A percentile compares a stretch with the other conserved stretches of the same genome.
Conservation (phyloP, 2,113 vertebrate genomes). For the Scatophagus argus region DNA sequence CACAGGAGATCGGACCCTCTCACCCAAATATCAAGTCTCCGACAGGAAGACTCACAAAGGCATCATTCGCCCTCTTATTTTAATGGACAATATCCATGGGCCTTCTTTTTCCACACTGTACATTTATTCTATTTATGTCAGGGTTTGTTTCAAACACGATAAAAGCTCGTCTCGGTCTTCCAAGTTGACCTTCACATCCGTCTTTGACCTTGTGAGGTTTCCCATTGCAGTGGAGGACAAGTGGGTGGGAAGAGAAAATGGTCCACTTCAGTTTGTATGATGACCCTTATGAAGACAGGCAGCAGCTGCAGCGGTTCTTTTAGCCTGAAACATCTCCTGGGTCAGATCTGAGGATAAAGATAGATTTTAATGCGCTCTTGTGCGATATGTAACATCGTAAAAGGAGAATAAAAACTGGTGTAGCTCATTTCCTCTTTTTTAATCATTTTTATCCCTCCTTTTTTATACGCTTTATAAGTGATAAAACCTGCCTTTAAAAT, state of each 20-base stretch:
- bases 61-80: too few species aligned
- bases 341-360: conserved; percentile 4
- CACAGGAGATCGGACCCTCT: too few species aligned
- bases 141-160: too few species aligned
- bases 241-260: background rate
- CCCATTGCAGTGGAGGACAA: background rate
- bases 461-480: background rate
- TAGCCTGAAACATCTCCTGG: conserved; percentile 2
- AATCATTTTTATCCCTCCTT: conserved; percentile 1
- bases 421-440: conserved; percentile 1
- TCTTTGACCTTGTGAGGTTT: conserved; percentile 3
- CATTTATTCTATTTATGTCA: too few species aligned
- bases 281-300: background rate
- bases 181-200: background rate
- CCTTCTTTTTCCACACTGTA: too few species aligned
- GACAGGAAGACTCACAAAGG: too few species aligned
- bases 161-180: too few species aligned
- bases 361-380: conserved; percentile 7
- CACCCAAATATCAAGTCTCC: too few species aligned
- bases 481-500: conserved; percentile 22
- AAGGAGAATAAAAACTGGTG: background rate
- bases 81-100: too few species aligned
- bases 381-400: background rate
- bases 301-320: background rate
- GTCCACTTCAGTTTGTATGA: background rate